Conservation (phyloP, 1,140 invertebrate genomes). For the Musca vetustissima region DNA sequence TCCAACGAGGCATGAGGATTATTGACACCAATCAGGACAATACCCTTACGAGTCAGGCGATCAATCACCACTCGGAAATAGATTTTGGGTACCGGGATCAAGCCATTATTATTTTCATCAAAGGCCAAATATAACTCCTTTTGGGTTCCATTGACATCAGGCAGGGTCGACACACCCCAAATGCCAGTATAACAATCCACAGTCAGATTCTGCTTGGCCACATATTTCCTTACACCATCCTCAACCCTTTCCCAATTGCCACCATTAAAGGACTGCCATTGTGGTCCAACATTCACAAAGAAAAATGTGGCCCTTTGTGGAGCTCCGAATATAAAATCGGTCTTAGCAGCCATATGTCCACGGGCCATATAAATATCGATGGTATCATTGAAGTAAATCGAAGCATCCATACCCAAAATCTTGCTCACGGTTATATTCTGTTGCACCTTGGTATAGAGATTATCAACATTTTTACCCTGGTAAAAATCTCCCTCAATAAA, state of each 20-base stretch:
- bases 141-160: conserved; percentile 55
- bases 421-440: conserved; percentile 48
- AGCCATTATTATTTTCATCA: conserved; percentile 49
- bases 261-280: conserved; percentile 67
- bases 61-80: conserved; percentile 65
- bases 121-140: conserved; percentile 59
- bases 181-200: conserved; percentile 64
- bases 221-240: conserved; percentile 56
- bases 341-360: conserved; percentile 70
- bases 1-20: conserved; percentile 59
- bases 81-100: conserved; percentile 60
- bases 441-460: conserved; percentile 44
- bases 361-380: conserved; percentile 59
- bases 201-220: conserved; percentile 44
- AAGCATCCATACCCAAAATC: conserved; percentile 49
- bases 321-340: conserved; percentile 64
- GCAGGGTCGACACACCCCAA: conserved; percentile 58
- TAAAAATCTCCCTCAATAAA: conserved; percentile 53
- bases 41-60: conserved; percentile 51
- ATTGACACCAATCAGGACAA: conserved; percentile 64
- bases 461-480: conserved; percentile 43
- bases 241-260: conserved; percentile 65
- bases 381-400: conserved; percentile 42
- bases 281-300: conserved; percentile 66
- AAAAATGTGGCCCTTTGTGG: conserved; percentile 66